A percentile compares a stretch with the other conserved stretches of the same genome.
These are phyloP conservation scores for Pocota personata DNA, from an alignment of 2,888 invertebrate species.

Conservation along the genomic window DNA sequence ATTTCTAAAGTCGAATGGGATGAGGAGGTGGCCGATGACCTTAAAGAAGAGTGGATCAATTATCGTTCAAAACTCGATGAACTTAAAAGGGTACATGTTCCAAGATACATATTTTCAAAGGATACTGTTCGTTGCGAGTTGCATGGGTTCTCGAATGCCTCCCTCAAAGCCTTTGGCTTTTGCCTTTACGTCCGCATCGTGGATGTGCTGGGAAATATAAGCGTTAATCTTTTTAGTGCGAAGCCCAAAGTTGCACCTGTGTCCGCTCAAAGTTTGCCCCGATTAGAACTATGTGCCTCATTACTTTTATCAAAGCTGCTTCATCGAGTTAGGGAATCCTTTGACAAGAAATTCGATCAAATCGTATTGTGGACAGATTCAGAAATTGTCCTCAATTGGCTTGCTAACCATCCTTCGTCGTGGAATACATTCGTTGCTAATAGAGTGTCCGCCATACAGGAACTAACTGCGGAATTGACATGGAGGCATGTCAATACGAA, in stretches of 20 bases:
- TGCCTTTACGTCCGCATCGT: conserved; percentile 25
- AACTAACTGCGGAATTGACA: not conserved
- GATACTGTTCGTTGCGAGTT: conserved; percentile 6
- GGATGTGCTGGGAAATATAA: not conserved
- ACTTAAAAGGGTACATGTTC: conserved; percentile 6
- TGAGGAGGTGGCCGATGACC: conserved; percentile 3
- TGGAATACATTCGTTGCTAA: conserved; percentile 65
- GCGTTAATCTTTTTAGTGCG: conserved; percentile 38
- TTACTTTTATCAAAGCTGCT: conserved; percentile 30
- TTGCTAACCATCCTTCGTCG: conserved; percentile 29
- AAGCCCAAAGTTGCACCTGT: conserved; percentile 72
- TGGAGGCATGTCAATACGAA: conserved; percentile 76
- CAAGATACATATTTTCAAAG: conserved; percentile 4
- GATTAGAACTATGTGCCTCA: conserved; percentile 64
- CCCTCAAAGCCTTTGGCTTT: conserved; percentile 34
- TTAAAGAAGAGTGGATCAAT: conserved; percentile 18
- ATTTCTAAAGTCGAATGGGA: conserved; percentile 21
- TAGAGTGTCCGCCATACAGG: not conserved
- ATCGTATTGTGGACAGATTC: conserved; percentile 49
- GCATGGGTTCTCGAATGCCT: conserved; percentile 52
- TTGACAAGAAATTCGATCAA: conserved; percentile 13
- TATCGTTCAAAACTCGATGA: conserved; percentile 8
- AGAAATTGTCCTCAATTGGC: conserved; percentile 29
- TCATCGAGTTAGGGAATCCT: not conserved
- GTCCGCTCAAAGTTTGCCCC: conserved; percentile 61